phyloP scores from a whole-genome alignment of 2,888 invertebrate genomes.

The Mongoloraphidia duomilia region DNA sequence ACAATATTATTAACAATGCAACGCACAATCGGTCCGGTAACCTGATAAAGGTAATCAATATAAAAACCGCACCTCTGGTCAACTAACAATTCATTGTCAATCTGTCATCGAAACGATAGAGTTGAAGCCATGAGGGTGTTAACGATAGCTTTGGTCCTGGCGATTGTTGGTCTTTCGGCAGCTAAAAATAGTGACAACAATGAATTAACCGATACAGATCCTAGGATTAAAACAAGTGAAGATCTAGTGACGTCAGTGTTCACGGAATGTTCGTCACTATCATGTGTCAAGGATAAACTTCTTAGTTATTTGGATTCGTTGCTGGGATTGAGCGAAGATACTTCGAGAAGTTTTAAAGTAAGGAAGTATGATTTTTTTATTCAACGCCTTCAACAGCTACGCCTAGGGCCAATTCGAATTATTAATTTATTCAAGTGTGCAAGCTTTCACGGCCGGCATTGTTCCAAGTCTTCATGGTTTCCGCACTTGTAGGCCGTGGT shows the following conservation, averaged over 20 bases:
- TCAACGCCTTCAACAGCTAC: too few relatives aligned
- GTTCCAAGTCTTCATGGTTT: too few relatives aligned
- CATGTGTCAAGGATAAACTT: slow-evolving; percentile 64
- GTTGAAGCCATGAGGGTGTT: slow-evolving; percentile 23
- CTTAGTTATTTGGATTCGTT: slow-evolving; percentile 60
- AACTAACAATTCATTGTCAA: slow-evolving; percentile 1
- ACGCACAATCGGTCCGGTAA: slow-evolving; percentile 29
- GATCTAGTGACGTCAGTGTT: slow-evolving; percentile 55
- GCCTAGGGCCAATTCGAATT: too few relatives aligned
- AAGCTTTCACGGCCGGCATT: too few relatives aligned
- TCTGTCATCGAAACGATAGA: neutral
- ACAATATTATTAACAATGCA: slow-evolving; percentile 22
- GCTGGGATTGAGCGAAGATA: slow-evolving; percentile 44
- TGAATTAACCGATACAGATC: slow-evolving; percentile 33
- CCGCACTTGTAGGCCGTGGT: too few relatives aligned
- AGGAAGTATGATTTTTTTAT: neutral
- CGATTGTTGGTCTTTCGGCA: slow-evolving; percentile 33
- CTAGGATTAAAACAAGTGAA: slow-evolving; percentile 46
- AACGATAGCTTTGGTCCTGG: slow-evolving; percentile 32
- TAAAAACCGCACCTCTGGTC: slow-evolving; percentile 47
- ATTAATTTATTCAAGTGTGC: too few relatives aligned
- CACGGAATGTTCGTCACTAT: slow-evolving; percentile 58
- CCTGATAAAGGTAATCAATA: slow-evolving; percentile 40
- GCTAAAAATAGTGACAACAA: slow-evolving; percentile 39
- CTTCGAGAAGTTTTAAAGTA: slow-evolving; percentile 38